Conservation (phyloP, 2,888 invertebrate species). For the Conomelus anceps region DNA sequence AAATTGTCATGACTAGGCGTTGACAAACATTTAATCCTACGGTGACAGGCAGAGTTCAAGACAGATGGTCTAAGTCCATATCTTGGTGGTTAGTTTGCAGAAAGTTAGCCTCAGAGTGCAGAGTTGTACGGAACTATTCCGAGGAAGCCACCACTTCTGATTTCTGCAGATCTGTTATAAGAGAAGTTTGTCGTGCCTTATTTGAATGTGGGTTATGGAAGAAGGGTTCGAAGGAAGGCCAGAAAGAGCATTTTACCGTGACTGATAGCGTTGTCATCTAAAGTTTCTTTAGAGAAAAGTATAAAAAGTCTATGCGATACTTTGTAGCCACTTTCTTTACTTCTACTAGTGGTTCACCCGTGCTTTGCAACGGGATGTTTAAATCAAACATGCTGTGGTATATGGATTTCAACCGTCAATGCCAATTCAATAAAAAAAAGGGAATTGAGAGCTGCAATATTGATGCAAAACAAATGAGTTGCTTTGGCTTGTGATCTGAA, state of each 20-base stretch:
- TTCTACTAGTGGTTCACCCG: too few relatives aligned
- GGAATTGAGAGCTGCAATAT: too few relatives aligned
- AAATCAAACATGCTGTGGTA: too few relatives aligned
- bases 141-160: not conserved
- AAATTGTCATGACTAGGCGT: not conserved
- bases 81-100: not conserved
- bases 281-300: too few relatives aligned
- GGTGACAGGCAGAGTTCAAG: not conserved
- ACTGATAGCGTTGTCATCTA: not conserved
- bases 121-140: not conserved
- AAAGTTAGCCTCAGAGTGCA: not conserved
- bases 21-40: not conserved
- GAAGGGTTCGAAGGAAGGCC: not conserved
- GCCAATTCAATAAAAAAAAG: too few relatives aligned
- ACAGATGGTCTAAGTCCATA: not conserved
- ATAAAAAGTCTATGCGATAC: too few relatives aligned
- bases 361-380: too few relatives aligned
- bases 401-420: too few relatives aligned
- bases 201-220: not conserved
- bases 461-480: too few relatives aligned
- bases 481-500: too few relatives aligned
- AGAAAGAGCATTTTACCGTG: not conserved
- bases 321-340: too few relatives aligned
- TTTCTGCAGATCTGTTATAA: not conserved
- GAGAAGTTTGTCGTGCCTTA: not conserved